Conservation (phyloP, 1,140 invertebrate genomes). For the Dreissena polymorpha region DNA sequence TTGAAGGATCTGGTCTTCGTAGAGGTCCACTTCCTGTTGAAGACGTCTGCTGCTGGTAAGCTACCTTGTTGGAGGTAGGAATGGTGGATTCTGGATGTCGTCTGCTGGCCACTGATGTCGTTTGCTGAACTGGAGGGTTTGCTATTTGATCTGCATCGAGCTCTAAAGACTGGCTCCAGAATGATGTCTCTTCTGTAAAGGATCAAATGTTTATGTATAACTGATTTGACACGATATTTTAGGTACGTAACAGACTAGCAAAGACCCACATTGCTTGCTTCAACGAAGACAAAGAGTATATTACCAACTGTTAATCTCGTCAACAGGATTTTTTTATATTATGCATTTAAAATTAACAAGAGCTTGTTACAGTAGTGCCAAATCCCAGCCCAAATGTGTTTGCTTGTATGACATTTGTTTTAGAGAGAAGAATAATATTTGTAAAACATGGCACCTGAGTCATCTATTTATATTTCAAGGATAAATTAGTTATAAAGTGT, state of each 20-base stretch:
- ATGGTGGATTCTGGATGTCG: not conserved
- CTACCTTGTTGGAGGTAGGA: not conserved
- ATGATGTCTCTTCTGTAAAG: conserved; percentile 64
- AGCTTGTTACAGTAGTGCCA: not conserved
- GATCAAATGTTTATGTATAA: not conserved
- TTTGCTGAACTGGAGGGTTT: conserved; percentile 4
- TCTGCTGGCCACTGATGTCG: not conserved
- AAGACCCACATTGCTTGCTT: not conserved
- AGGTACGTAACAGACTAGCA: not conserved
- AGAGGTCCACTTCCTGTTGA: not conserved
- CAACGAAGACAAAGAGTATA: not conserved
- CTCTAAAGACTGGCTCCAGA: conserved; percentile 68
- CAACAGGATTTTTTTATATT: not conserved
- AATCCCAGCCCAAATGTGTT: too few species aligned
- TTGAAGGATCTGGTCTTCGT: conserved; percentile 19
- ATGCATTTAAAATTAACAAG: not conserved
- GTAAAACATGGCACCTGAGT: too few species aligned
- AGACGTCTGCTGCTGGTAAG: not conserved
- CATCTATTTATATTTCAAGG: too few species aligned
- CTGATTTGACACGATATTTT: not conserved
- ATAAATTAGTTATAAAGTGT: too few species aligned
- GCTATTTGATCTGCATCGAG: conserved; percentile 51
- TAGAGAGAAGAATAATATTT: too few species aligned
- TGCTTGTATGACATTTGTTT: too few species aligned
- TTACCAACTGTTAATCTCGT: not conserved